Percentiles rank a stretch among this genome's conserved stretches.
phyloP scores from a whole-genome alignment of 2,888 invertebrate species.

The Oxytorus armatus region DNA sequence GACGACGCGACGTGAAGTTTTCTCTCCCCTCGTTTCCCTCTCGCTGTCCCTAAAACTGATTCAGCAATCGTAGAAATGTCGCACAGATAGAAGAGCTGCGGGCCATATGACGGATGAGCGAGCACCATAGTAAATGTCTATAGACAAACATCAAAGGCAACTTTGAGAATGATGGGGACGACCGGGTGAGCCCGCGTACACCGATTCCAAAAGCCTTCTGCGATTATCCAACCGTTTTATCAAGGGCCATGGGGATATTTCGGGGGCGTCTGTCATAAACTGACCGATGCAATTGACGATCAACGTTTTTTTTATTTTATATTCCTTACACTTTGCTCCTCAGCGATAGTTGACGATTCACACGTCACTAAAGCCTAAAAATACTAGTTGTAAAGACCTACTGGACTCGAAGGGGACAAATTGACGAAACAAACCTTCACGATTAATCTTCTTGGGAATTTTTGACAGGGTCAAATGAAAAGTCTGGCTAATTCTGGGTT shows the following conservation, averaged over 20 bases:
- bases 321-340: not conserved
- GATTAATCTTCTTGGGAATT: no score
- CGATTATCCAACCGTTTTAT: constrained; percentile 53
- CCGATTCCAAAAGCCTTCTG: constrained; percentile 26
- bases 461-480: no score
- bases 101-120: constrained; percentile 64
- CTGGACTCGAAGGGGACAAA: no score
- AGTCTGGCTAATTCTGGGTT: no score
- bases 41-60: constrained; percentile 59
- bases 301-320: not conserved
- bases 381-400: no score
- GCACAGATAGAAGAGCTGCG: constrained; percentile 58
- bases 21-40: not conserved
- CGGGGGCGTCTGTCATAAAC: constrained; percentile 18
- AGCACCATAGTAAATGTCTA: constrained; percentile 48
- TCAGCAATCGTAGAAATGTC: constrained; percentile 68
- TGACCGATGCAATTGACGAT: constrained; percentile 19
- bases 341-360: no score
- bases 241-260: not conserved
- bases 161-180: constrained; percentile 52
- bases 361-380: no score
- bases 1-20: constrained; percentile 13
- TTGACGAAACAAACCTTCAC: no score
- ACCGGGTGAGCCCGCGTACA: constrained; percentile 15
- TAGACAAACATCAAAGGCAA: constrained; percentile 64